phyloP scores from a whole-genome alignment of 1,140 invertebrate species.

The Schmidtea mediterranea region DNA sequence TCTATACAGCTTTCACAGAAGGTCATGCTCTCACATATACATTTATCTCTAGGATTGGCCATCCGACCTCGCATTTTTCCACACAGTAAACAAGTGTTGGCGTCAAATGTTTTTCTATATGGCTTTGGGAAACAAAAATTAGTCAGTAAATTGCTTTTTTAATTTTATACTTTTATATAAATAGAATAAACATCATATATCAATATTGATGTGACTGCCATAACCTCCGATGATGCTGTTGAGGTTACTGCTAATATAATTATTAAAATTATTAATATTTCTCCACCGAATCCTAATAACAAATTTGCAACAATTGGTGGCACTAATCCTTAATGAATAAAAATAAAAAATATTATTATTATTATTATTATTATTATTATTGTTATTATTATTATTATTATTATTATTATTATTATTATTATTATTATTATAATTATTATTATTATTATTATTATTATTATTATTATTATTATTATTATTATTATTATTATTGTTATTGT shows the following conservation, averaged over 20 bases:
- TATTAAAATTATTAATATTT: conserved; percentile 18
- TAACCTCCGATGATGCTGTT: conserved; percentile 25
- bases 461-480: too few species aligned
- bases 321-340: too few species aligned
- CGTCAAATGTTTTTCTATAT: conserved; percentile 16
- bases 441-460: too few species aligned
- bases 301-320: too few species aligned
- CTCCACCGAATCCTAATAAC: conserved; percentile 16
- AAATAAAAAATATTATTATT: too few species aligned
- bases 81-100: conserved; percentile 25
- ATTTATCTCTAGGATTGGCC: conserved; percentile 19
- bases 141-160: neutral
- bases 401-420: too few species aligned
- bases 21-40: conserved; percentile 22
- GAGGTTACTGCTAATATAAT: conserved; percentile 26
- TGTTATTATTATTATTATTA: too few species aligned
- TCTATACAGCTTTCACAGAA: conserved; percentile 15
- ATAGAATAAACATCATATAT: conserved; percentile 27
- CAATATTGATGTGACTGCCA: conserved; percentile 26
- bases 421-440: too few species aligned
- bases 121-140: conserved; percentile 13
- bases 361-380: too few species aligned
- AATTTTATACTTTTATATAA: conserved; percentile 10
- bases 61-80: conserved; percentile 17
- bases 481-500: too few species aligned